phyloP scores from a whole-genome alignment of 2,797 vertebrate genomes.

The Champsocephalus esox region DNA sequence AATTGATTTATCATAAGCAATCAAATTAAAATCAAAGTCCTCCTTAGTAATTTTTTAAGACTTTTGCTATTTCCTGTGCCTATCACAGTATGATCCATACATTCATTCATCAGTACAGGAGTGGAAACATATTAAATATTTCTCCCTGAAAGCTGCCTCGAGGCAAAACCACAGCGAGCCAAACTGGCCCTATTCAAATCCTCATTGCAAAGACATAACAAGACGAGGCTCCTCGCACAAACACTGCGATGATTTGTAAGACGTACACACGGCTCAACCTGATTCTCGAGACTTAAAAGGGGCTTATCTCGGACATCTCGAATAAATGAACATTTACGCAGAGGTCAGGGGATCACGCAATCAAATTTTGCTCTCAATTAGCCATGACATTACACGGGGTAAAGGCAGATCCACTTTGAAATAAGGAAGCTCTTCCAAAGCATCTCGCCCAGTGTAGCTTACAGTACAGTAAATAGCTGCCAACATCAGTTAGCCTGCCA shows the following conservation, averaged over 20 bases:
- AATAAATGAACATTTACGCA: constrained; percentile 66
- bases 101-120: constrained; percentile 65
- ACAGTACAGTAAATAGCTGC: constrained; percentile 69
- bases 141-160: constrained; percentile 67
- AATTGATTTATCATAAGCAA: constrained; percentile 16
- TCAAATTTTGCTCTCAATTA: constrained; percentile 77
- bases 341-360: constrained; percentile 64
- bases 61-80: constrained; percentile 23
- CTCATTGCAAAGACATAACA: constrained; percentile 66
- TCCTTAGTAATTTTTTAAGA: constrained; percentile 2
- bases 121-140: constrained; percentile 69
- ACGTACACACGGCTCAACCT: constrained; percentile 50
- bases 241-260: constrained; percentile 62
- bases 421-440: constrained; percentile 54
- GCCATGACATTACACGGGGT: constrained; percentile 58
- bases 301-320: constrained; percentile 51
- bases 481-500: constrained; percentile 76
- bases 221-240: constrained; percentile 52
- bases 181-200: constrained; percentile 67
- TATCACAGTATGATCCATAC: constrained; percentile 60
- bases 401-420: constrained; percentile 50
- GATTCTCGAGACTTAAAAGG: constrained; percentile 34
- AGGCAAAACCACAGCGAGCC: constrained; percentile 70
- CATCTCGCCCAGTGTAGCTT: constrained; percentile 54
- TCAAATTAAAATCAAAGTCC: neutral